Base-by-base conservation (phyloP, 23 tunicate genomes). In the Trididemnum nubilum region DNA sequence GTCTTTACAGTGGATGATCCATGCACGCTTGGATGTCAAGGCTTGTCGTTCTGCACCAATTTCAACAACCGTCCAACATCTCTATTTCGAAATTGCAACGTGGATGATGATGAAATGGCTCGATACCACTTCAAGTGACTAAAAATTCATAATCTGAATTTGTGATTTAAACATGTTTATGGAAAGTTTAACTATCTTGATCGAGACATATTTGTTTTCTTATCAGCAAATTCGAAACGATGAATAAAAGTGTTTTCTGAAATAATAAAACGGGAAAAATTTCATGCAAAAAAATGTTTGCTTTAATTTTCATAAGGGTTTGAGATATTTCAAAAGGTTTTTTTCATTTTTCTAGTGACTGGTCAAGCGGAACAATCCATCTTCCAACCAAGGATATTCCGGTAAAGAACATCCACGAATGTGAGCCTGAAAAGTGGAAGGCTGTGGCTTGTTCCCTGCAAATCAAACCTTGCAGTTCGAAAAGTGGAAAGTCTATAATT, bases 371-470 rank as follows among this genome's bases (percentile, higher is more conserved):
- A 1, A 35, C 60, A 0, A 90, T 90, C 15, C 21, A 23, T 25
- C 64, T 84, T n/a, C 82, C 81, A 7, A 19, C 44, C 0, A 57
- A 39, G 22, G 73, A 83, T 22, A 82, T 92, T 75, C 88, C 91
- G 31, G 85, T 92, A 0, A 51, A 76, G 33, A 65, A 84, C 65
- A 87, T 92, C 51, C 50, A 36, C 1, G 70, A 79, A 35, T 92
- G 97, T 63, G 85, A 92, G 77, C 83, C 92, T 2, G 97, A 86
- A 30, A 86, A 83, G 49, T 92, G 97, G 97, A 92, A 92, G 72
- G 91, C 91, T 27, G 89, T 92, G 26, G 97, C 92, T 15, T 92
- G 97, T 44, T 67, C 88, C n/a, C 50, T 92, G 27, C 80, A 92
- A 36, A 71, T 87, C 2, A 86, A 92, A 76, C 97, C 97, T 0